A percentile compares a stretch with the other conserved stretches of the same genome.
Conservation (phyloP, 2,113 vertebrate genomes). For the Perca schrenkii region DNA sequence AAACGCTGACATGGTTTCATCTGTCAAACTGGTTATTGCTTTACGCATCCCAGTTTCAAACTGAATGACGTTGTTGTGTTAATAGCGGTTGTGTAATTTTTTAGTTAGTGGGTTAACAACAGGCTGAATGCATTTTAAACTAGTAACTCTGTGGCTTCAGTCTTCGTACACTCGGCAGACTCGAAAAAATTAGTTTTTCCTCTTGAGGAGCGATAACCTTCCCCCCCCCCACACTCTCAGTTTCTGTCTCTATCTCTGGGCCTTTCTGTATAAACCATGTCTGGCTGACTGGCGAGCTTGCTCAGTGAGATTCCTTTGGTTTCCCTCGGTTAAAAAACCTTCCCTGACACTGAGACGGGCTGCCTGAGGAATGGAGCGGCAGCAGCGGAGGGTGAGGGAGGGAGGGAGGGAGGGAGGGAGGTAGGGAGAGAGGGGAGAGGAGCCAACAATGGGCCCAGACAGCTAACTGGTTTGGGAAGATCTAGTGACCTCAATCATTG, state of each 20-base stretch:
- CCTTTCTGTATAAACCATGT: constrained; percentile 34
- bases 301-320: constrained; percentile 77
- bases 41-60: neutral
- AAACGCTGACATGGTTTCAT: neutral
- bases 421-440: constrained; percentile 16
- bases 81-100: neutral
- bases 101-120: neutral
- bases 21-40: neutral
- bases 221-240: neutral
- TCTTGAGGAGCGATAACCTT: neutral
- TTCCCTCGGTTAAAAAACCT: constrained; percentile 62
- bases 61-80: neutral
- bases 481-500: constrained; percentile 48
- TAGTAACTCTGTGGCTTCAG: neutral
- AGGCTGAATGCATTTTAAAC: neutral
- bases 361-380: constrained; percentile 44
- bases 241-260: neutral
- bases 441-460: constrained; percentile 51
- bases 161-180: neutral
- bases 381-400: constrained; percentile 13
- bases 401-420: constrained; percentile 6
- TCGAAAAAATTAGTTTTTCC: neutral
- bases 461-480: constrained; percentile 77
- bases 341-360: constrained; percentile 9
- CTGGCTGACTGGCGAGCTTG: constrained; percentile 62